phyloP scores from a whole-genome alignment of 2,113 vertebrate genomes.

The Morone saxatilis region DNA sequence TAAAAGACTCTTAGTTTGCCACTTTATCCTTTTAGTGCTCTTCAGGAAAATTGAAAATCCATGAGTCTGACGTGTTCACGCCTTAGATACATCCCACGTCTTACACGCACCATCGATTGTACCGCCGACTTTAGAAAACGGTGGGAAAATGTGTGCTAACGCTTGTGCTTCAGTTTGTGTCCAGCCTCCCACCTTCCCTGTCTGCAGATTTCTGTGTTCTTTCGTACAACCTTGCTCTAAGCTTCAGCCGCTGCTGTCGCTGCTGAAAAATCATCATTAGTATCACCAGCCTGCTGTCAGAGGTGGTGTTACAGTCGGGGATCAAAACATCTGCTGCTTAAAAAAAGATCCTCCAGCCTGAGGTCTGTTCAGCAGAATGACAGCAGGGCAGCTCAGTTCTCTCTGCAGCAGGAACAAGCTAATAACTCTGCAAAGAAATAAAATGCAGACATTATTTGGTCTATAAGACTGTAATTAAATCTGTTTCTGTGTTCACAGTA shows the following conservation, averaged over 20 bases:
- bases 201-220: not conserved
- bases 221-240: not conserved
- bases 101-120: not conserved
- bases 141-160: not conserved
- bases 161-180: not conserved
- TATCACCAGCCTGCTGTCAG: conserved; percentile 38
- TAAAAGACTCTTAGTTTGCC: not conserved
- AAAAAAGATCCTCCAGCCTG: conserved; percentile 16
- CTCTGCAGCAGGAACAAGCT: conserved; percentile 13
- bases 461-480: conserved; percentile 56
- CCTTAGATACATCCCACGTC: not conserved
- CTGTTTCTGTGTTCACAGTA: conserved; percentile 37
- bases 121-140: not conserved
- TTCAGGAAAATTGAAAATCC: not conserved
- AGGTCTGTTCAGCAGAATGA: conserved; percentile 13
- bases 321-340: conserved; percentile 47
- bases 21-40: not conserved
- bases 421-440: conserved; percentile 35
- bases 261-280: conserved; percentile 45
- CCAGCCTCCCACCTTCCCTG: not conserved
- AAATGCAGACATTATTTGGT: conserved; percentile 47
- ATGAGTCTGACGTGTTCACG: not conserved
- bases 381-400: conserved; percentile 13
- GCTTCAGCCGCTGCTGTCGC: conserved; percentile 9
- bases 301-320: not conserved